Base-by-base conservation (phyloP, 37 sponge, comb jelly and placozoan species). In the Bolinopsis microptera region DNA sequence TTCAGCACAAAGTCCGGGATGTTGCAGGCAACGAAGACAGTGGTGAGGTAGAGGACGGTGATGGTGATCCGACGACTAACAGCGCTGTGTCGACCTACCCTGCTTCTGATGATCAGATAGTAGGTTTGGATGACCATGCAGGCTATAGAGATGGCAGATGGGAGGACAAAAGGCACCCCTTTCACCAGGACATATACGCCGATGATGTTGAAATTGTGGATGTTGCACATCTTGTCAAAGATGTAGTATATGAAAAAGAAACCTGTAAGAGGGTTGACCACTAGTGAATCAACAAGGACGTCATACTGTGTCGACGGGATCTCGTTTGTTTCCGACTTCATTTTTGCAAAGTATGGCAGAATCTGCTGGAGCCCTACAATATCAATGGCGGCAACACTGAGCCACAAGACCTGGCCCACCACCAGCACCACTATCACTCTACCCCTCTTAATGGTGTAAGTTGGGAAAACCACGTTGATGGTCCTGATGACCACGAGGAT, bases 1-100 rank as follows among this genome's bases (percentile, higher is more conserved):
- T 86, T 86, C n/a, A 86, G 41, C 27, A 86, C 90, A 41, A 86
- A 86, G 61, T 86, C 90, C 31, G 90, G 90, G 61, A 86, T 86
- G 31, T 86, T 86, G 26, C 90, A 86, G 2, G 30, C 34, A 35
- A 86, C 90, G 30, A 86, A 86, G 40, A 41, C 30, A 27, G 30
- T 24, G 27, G 90, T 86, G 26, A 86, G 90, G 90, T 86, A 86
- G 36, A 86, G 32, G 61, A 86, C 61, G 0, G 90, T 86, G 26
- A 86, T 40, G 41, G 90, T 86, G 61, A 86, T 86, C 35, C 90
- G 90, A 1, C 90, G 90, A 25, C 90, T 86, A 2, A 86, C 61
- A 1, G 90, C 61, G 26, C 90, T 86, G 38, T 34, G 90, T 13
- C 90, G 40, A 3, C 61, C 90, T 21, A 86, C 90, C 61, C 90